phyloP scores from a whole-genome alignment of 2,797 vertebrate genomes.

The Anguilla anguilla region DNA sequence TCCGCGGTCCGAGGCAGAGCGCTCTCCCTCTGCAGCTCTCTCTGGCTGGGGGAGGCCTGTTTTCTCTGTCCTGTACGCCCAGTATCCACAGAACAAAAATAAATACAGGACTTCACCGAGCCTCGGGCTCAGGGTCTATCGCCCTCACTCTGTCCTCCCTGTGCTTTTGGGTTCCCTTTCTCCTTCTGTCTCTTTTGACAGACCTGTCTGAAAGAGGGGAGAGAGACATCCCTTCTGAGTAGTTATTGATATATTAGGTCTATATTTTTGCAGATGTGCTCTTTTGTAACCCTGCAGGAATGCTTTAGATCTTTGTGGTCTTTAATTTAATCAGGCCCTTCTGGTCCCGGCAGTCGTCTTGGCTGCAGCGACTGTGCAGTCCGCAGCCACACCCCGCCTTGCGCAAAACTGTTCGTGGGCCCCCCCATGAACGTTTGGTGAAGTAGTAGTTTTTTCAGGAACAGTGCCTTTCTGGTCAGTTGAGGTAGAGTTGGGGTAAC shows the following conservation, averaged over 20 bases:
- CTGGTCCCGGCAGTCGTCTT: background rate
- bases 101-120: background rate
- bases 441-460: background rate
- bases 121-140: background rate
- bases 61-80: constrained; percentile 18
- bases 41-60: constrained; percentile 21
- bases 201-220: background rate
- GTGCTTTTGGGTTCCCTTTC: background rate
- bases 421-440: background rate
- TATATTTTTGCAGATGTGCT: background rate
- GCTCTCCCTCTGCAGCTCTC: constrained; percentile 33
- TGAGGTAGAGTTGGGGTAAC: constrained; percentile 32
- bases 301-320: background rate
- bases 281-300: background rate
- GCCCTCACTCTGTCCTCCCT: background rate
- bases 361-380: background rate
- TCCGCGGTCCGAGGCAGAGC: constrained; percentile 32
- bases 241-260: background rate
- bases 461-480: constrained; percentile 21
- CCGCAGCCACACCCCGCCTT: background rate
- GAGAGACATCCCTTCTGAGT: background rate
- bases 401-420: background rate
- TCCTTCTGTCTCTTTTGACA: background rate
- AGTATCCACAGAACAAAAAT: constrained; percentile 5
- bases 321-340: background rate